phyloP scores from a whole-genome alignment of 2,113 vertebrate genomes.

The Pao palembangensis region DNA sequence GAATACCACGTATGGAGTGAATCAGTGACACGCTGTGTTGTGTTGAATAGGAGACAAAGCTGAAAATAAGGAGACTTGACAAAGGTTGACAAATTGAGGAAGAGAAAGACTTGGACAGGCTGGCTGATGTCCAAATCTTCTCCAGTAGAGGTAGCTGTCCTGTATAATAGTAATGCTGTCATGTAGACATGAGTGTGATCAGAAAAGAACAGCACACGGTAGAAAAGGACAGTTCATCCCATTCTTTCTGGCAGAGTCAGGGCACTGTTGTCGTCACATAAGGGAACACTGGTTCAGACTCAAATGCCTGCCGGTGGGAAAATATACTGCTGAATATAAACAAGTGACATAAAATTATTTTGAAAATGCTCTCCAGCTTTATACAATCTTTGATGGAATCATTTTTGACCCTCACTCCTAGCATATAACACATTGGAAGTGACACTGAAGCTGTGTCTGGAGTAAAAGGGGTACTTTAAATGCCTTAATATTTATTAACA shows the following conservation, averaged over 20 bases:
- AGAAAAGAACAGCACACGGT: conserved; percentile 14
- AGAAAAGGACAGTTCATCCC: background rate
- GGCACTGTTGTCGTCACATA: too few species aligned
- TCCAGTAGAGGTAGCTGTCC: conserved; percentile 47
- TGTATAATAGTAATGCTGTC: conserved; percentile 33
- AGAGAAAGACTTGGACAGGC: conserved; percentile 29
- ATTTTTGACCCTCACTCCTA: background rate
- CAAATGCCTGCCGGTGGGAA: too few species aligned
- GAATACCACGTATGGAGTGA: background rate
- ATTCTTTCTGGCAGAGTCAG: too few species aligned
- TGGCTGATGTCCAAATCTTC: conserved; percentile 53
- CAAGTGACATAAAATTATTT: too few species aligned
- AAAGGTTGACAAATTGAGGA: conserved; percentile 54
- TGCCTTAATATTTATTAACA: too few species aligned
- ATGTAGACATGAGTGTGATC: conserved; percentile 10
- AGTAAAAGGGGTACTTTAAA: too few species aligned
- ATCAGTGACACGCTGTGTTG: conserved; percentile 5
- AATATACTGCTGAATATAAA: too few species aligned
- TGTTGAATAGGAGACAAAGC: background rate
- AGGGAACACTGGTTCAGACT: too few species aligned
- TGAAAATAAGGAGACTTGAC: conserved; percentile 2
- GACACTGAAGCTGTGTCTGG: too few species aligned
- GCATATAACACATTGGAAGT: too few species aligned
- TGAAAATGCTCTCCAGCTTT: too few species aligned
- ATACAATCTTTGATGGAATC: background rate